Percentiles rank a stretch among this genome's conserved stretches.
phyloP scores from a whole-genome alignment of 2,888 invertebrate genomes.

The Lacanobia wlatinum region DNA sequence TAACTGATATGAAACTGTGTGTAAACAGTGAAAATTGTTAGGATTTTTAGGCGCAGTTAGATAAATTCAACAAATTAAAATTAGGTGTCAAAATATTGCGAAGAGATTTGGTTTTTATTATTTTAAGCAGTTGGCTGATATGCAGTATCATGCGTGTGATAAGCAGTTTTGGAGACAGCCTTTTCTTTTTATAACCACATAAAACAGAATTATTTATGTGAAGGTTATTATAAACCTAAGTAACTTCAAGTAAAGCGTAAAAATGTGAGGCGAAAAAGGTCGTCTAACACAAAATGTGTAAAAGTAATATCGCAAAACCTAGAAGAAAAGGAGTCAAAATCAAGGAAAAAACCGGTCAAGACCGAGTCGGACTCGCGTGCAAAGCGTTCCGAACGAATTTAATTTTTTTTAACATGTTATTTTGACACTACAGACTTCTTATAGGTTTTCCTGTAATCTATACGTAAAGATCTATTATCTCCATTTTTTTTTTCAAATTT shows the following conservation, averaged over 20 bases:
- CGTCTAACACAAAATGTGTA: neutral
- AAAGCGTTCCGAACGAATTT: too few species aligned
- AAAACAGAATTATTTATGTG: neutral
- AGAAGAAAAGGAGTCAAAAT: too few species aligned
- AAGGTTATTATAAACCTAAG: neutral
- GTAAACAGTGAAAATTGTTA: constrained; percentile 43
- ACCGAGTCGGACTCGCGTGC: too few species aligned
- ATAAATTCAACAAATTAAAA: constrained; percentile 25
- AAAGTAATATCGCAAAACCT: neutral
- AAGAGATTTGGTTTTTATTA: constrained; percentile 29
- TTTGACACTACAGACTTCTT: too few species aligned
- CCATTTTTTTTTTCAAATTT: too few species aligned
- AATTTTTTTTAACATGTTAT: too few species aligned
- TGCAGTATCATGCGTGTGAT: too few species aligned
- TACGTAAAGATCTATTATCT: too few species aligned
- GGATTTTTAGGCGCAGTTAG: constrained; percentile 26
- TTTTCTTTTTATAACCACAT: neutral
- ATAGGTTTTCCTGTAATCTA: too few species aligned
- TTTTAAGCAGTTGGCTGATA: neutral
- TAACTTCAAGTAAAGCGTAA: neutral
- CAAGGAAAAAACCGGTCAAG: neutral
- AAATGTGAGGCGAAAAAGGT: neutral
- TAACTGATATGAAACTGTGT: constrained; percentile 15
- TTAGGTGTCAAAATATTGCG: constrained; percentile 6
- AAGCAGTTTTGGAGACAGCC: neutral